phyloP scores from a whole-genome alignment of 1,140 invertebrate species.

The Drosophila fuyamai region DNA sequence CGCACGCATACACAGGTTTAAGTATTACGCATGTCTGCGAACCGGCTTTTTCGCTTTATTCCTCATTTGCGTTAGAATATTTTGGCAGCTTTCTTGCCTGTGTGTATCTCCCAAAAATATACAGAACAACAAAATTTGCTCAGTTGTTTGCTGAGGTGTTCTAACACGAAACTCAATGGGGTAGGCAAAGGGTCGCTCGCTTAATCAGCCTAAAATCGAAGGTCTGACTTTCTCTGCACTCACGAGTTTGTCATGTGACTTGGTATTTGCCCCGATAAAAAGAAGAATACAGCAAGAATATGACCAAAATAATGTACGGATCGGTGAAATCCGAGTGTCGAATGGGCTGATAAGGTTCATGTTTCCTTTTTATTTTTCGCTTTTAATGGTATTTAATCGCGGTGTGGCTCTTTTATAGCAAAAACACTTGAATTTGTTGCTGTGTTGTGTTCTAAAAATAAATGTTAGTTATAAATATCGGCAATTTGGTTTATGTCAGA shows the following conservation, averaged over 20 bases:
- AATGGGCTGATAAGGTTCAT: conserved; percentile 12
- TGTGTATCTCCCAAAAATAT: conserved; percentile 50
- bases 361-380: background rate
- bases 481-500: conserved; percentile 9
- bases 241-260: conserved; percentile 55
- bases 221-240: background rate
- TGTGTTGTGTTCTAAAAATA: conserved; percentile 24
- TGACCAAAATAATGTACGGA: conserved; percentile 1
- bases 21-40: conserved; percentile 73
- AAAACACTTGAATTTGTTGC: conserved; percentile 1
- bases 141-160: conserved; percentile 28
- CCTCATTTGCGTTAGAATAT: conserved; percentile 55
- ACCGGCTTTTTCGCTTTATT: conserved; percentile 65
- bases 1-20: conserved; percentile 4
- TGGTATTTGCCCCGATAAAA: conserved; percentile 34
- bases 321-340: conserved; percentile 10
- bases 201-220: conserved; percentile 7
- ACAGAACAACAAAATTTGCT: conserved; percentile 14
- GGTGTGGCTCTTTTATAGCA: background rate
- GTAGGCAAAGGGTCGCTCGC: conserved; percentile 67
- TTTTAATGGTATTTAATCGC: conserved; percentile 5
- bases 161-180: conserved; percentile 75
- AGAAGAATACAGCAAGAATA: conserved; percentile 20
- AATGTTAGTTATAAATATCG: conserved; percentile 8
- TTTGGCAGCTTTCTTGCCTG: conserved; percentile 6